Conservation (phyloP, 1,140 invertebrate species). For the Antheraea pernyi region DNA sequence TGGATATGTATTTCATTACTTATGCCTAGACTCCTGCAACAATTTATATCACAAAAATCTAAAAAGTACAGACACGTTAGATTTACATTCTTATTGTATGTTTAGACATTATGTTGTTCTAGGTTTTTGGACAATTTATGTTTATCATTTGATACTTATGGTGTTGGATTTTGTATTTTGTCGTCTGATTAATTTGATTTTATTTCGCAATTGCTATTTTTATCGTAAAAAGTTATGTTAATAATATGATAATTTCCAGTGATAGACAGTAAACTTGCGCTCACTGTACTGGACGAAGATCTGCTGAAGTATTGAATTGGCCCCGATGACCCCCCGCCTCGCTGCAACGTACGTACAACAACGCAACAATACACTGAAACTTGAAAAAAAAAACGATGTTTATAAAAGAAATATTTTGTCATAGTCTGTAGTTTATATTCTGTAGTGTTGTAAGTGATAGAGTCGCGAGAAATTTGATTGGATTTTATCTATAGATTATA, state of each 20-base stretch:
- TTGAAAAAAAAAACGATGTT: background rate
- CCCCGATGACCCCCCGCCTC: conserved; percentile 13
- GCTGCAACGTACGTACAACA: conserved; percentile 13
- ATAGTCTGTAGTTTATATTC: background rate
- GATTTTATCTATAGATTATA: background rate
- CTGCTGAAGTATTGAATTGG: conserved; percentile 60
- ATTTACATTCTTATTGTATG: no score
- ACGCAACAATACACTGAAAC: background rate
- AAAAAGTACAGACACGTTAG: no score
- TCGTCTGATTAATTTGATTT: no score
- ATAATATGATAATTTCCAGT: conserved; percentile 41
- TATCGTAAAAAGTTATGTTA: no score
- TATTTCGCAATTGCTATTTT: no score
- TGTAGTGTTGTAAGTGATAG: background rate
- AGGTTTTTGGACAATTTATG: no score
- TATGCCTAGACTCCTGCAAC: no score
- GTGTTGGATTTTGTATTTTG: no score
- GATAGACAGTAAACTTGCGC: conserved; percentile 74
- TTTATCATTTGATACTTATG: no score
- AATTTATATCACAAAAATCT: no score
- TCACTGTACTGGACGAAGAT: conserved; percentile 61
- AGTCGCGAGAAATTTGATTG: background rate
- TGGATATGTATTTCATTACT: no score
- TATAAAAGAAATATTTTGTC: background rate
- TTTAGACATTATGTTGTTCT: no score